Evolutionary conservation across 2,113 vertebrate genomes (phyloP), one percentile per base, ranked within the genome.

Genomic region (Gavialis gangeticus): DNA sequence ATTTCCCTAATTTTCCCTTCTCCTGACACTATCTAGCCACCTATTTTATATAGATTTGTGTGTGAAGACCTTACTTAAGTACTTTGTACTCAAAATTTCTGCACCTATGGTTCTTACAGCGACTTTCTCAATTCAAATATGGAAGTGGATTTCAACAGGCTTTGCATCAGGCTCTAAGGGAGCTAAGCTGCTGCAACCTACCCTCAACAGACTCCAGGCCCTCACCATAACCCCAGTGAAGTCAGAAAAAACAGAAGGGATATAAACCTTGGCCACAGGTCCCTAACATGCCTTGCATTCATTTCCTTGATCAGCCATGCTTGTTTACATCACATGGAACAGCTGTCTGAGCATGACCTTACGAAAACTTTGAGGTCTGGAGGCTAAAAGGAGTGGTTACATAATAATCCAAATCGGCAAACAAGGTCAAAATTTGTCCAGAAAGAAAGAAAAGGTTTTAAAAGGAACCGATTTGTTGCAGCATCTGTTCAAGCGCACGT

Each of bases 331-430:
- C 89, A 6, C 54, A 12, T 34, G 77, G 28, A 84, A 55, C 85
- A 92, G 92, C 82, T 95, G 94, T 54, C 89, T 90, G 81, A 88
- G 75, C 4, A 1, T 87, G 92, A 95, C 94, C 92, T 46, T 22
- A 1, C 87, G 87, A 77, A 87, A 91, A 64, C 73, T 10, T 4
- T 54, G 54, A 24, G 21, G 30, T 71, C 30, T 37, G 30, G 19
- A 71, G 5, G 67, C 67, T 34, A 71, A 71, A 37, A 71, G 67
- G 21, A 37, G 17, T 12, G 75, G 10, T 94, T 89, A 83, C 5
- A 57, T 93, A 96, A 91, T 25, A 54, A 3, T 5, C 78, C 82
- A 89, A 79, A 82, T n/a, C 80, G 18, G 25, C 87, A 88, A 87
- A 92, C 54, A 66, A 75, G 88, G 85, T 87, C 85, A 93, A 64